Evolutionary conservation across 2,797 vertebrate species (phyloP).

Genomic region (Lateolabrax maculatus): DNA sequence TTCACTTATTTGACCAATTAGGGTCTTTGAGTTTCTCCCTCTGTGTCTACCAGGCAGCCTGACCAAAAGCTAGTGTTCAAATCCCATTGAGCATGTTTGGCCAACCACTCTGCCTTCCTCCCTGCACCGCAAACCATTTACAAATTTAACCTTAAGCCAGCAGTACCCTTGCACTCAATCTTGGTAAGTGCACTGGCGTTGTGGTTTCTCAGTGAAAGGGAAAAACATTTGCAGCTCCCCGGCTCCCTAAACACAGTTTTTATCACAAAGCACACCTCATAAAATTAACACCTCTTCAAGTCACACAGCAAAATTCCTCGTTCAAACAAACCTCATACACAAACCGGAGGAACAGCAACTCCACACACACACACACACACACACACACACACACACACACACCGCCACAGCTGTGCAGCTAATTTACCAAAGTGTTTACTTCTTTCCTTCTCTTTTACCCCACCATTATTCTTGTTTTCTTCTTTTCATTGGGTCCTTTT

Average conservation of each 20-base stretch:
- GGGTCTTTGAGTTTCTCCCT: background rate
- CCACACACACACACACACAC: conserved; percentile 32
- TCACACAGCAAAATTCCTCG: conserved; percentile 61
- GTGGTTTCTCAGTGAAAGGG: conserved; percentile 57
- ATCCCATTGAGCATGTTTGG: conserved; percentile 49
- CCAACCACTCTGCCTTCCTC: conserved; percentile 54
- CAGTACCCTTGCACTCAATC: conserved; percentile 30
- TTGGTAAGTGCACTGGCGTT: conserved; percentile 32
- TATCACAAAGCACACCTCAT: conserved; percentile 76
- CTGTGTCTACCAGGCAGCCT: conserved; percentile 14
- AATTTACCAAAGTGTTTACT: conserved; percentile 77
- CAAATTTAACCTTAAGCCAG: conserved; percentile 52
- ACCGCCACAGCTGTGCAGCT: conserved; percentile 80
- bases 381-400: conserved; percentile 10
- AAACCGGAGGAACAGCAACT: conserved; percentile 49
- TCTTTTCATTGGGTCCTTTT: conserved; percentile 69
- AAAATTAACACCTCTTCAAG: conserved; percentile 79
- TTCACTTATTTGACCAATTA: conserved; percentile 10
- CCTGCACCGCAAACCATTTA: conserved; percentile 49
- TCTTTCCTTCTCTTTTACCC: conserved; percentile 56
- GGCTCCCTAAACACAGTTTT: conserved; percentile 65
- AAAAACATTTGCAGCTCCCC: conserved; percentile 63
- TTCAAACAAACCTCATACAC: conserved; percentile 68
- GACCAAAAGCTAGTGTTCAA: conserved; percentile 53
- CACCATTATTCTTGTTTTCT: conserved; percentile 62